These are phyloP conservation scores for Melitaea cinxia DNA, from an alignment of 1,140 invertebrate genomes.

Conservation along the genomic window DNA sequence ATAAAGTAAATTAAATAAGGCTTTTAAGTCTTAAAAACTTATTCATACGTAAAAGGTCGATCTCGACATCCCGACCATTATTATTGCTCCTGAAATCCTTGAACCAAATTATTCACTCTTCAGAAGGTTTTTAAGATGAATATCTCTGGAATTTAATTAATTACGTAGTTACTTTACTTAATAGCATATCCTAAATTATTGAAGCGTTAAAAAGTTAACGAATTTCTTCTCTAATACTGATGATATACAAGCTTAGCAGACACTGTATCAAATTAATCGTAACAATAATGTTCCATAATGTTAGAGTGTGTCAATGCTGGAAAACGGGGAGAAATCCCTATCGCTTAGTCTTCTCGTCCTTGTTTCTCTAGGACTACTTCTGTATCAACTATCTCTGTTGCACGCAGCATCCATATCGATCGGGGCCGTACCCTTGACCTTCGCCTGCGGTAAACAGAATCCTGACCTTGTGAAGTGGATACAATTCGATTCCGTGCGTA, in stretches of 20 bases:
- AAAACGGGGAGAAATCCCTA: constrained; percentile 26
- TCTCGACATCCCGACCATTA: not conserved
- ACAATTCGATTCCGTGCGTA: not conserved
- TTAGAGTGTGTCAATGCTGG: constrained; percentile 16
- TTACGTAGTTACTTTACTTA: not conserved
- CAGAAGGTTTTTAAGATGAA: no score
- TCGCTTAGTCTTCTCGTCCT: not conserved
- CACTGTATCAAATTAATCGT: constrained; percentile 13
- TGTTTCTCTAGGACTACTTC: not conserved
- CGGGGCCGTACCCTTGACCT: constrained; percentile 58
- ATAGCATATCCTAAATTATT: not conserved
- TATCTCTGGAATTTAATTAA: not conserved
- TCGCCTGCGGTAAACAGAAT: constrained; percentile 49
- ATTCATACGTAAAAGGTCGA: not conserved
- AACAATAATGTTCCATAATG: constrained; percentile 4
- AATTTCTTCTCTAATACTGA: not conserved
- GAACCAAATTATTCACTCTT: not conserved
- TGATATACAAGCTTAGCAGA: not conserved
- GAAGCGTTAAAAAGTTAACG: not conserved
- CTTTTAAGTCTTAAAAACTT: not conserved
- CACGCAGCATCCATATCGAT: constrained; percentile 72
- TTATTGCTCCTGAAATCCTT: not conserved
- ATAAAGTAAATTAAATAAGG: not conserved
- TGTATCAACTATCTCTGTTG: constrained; percentile 27
- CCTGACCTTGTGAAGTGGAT: constrained; percentile 51